phyloP scores from a whole-genome alignment of 2,113 vertebrate genomes.

The Cyanoliseus patagonus region DNA sequence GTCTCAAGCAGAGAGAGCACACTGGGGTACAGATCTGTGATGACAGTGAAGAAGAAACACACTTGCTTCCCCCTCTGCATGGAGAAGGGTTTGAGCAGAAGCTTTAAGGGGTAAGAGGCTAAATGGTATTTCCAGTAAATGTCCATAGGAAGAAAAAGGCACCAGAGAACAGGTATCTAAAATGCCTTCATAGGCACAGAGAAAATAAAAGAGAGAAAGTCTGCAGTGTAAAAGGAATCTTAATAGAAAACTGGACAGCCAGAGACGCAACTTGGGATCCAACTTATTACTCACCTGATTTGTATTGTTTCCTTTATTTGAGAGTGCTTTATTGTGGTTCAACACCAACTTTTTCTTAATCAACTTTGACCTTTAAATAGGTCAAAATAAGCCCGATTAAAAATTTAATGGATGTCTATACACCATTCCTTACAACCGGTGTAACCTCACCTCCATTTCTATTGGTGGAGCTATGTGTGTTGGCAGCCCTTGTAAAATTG shows the following conservation, averaged over 20 bases:
- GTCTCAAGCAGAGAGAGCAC: rapidly evolving
- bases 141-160: background rate
- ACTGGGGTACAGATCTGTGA: rapidly evolving
- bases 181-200: background rate
- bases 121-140: background rate
- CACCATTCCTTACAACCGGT: background rate
- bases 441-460: background rate
- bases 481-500: background rate
- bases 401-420: background rate
- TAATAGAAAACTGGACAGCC: background rate
- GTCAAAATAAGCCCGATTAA: background rate
- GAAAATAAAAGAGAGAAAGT: background rate
- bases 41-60: background rate
- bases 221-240: background rate
- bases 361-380: background rate
- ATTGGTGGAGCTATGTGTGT: background rate
- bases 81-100: background rate
- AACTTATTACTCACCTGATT: background rate
- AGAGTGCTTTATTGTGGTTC: background rate
- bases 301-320: background rate
- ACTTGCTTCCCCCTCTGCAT: background rate
- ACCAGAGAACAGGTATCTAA: background rate
- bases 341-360: background rate
- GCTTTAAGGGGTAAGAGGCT: background rate
- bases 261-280: background rate